Percentiles rank a stretch among this genome's conserved stretches.
phyloP scores from a whole-genome alignment of 2,888 invertebrate genomes.

The Macrosoma leucophasiata region DNA sequence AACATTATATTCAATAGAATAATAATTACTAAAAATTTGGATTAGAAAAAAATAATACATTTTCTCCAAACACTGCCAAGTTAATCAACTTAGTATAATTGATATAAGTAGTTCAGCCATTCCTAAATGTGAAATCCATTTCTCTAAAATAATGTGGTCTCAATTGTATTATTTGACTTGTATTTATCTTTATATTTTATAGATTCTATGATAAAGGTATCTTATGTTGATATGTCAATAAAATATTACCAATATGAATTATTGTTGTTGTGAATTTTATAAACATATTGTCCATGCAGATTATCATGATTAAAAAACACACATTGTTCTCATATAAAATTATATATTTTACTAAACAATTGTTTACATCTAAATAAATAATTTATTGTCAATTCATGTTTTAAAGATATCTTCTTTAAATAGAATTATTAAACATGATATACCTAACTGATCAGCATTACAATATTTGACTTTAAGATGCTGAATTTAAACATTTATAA shows the following conservation, averaged over 20 bases:
- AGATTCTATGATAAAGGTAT: slow-evolving; percentile 65
- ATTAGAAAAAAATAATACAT: slow-evolving; percentile 25
- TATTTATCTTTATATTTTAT: slow-evolving; percentile 63
- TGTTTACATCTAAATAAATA: slow-evolving; percentile 24
- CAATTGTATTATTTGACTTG: slow-evolving; percentile 68
- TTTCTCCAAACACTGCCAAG: slow-evolving; percentile 60
- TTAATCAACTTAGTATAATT: slow-evolving; percentile 40
- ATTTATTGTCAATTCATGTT: slow-evolving; percentile 44
- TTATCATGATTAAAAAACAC: slow-evolving; percentile 11
- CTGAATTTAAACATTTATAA: too few species aligned
- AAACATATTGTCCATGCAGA: slow-evolving; percentile 1
- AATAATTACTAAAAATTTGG: slow-evolving; percentile 28
- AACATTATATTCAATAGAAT: slow-evolving; percentile 18
- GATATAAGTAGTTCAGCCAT: slow-evolving; percentile 53
- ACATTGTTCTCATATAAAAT: slow-evolving; percentile 25
- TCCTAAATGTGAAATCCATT: slow-evolving; percentile 60
- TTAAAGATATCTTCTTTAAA: slow-evolving; percentile 17
- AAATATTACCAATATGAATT: slow-evolving; percentile 47
- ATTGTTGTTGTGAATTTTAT: slow-evolving; percentile 33
- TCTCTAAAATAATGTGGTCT: slow-evolving; percentile 62
- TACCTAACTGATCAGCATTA: too few species aligned
- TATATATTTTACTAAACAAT: slow-evolving; percentile 3
- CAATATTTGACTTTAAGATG: too few species aligned
- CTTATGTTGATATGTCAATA: slow-evolving; percentile 69
- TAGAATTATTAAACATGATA: slow-evolving; percentile 11